A percentile compares a stretch with the other conserved stretches of the same genome.
phyloP scores from a whole-genome alignment of 2,888 invertebrate genomes.

The Chouioia cunea region DNA sequence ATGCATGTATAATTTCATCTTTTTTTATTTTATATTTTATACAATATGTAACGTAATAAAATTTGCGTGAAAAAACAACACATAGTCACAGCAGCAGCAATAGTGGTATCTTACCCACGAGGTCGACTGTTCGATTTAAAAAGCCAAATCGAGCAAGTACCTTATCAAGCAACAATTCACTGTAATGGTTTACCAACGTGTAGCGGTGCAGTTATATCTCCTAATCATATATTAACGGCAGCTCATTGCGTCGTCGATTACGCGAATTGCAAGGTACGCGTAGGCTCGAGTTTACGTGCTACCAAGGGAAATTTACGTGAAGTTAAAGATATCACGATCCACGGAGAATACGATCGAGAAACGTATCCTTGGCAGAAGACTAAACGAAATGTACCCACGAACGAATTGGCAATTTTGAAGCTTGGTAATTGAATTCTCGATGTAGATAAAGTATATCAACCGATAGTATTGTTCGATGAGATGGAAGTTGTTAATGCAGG shows the following conservation, averaged over 20 bases:
- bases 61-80: too few relatives aligned
- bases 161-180: too few relatives aligned
- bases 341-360: conserved; percentile 69
- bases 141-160: too few relatives aligned
- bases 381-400: background rate
- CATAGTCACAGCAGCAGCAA: too few relatives aligned
- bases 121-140: too few relatives aligned
- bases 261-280: conserved; percentile 63
- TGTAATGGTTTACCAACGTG: conserved; percentile 58
- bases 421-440: conserved; percentile 66
- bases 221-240: conserved; percentile 67
- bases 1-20: too few relatives aligned
- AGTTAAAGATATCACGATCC: conserved; percentile 68
- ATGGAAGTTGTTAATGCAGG: conserved; percentile 55
- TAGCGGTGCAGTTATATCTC: conserved; percentile 72
- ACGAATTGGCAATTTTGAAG: conserved; percentile 73
- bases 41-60: too few relatives aligned
- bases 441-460: conserved; percentile 68
- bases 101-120: too few relatives aligned
- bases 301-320: conserved; percentile 70
- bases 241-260: conserved; percentile 30
- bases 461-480: conserved; percentile 68
- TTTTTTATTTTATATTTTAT: too few relatives aligned
- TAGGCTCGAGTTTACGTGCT: conserved; percentile 66
- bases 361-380: conserved; percentile 44